Base-by-base conservation (phyloP, 92 coral and sea anemone species). In the Chrysogorgia sp. region DNA sequence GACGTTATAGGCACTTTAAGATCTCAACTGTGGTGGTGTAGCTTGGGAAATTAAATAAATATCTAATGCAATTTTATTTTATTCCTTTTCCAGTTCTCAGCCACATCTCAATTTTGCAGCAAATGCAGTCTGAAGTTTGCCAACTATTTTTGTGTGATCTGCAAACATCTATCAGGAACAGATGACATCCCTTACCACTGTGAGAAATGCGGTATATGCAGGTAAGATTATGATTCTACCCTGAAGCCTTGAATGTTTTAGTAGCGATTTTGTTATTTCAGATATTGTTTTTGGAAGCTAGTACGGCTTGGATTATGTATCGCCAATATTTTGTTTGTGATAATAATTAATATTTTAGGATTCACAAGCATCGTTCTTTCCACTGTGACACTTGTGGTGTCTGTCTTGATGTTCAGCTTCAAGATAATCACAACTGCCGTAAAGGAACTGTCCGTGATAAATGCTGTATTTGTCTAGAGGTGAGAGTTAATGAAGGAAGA, bases 331-430 rank as follows among this genome's bases (percentile, higher is more conserved):
- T n/a, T n/a, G n/a, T n/a, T n/a, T n/a, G n/a, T n/a, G n/a, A n/a
- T n/a, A n/a, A n/a, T 34, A 13, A 29, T 20, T 10, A 23, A 28
- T 7, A 7, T 8, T 59, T 5, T 40, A 86, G 96, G 0, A 83
- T 91, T 10, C 93, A 93, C 67, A 60, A 82, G 34, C 96, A 92
- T 67, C 71, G 81, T 15, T 91, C 96, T 2, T 93, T 90, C 40
- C 97, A 93, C 48, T 93, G 97, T 76, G 87, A 90, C 8, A 86
- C 84, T 2, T 92, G 97, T 34, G 90, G 91, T n/a, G 92, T 92
- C 9, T 92, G 97, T 68, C 63, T 92, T 48, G 90, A 92, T 56
- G 74, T 80, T 23, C 77, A 90, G 37, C 86, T 92, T 25, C 22
- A 69, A 33, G 86, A 86, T 3, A 92, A 90, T 25, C 96, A 92